A percentile compares a stretch with the other conserved stretches of the same genome.
Evolutionary conservation across 2,888 invertebrate genomes (phyloP).

Genomic region (Cheilosia soror): DNA sequence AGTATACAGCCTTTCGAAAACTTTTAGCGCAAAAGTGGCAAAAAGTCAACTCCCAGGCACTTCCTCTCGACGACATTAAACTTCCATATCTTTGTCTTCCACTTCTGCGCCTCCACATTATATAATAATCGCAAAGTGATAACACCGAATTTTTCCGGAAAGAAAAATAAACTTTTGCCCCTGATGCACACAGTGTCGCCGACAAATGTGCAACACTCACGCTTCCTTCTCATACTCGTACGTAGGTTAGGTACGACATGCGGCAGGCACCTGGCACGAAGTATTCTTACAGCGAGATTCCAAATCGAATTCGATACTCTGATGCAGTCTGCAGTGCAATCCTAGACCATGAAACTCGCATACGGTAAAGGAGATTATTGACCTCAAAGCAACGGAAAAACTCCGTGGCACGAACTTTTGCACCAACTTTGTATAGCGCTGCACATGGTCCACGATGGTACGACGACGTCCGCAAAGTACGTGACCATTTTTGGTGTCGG

Average conservation of each 20-base stretch:
- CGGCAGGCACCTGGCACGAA: too few species aligned
- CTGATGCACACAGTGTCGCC: conserved; percentile 6
- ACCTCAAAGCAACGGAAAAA: conserved; percentile 20
- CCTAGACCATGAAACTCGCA: conserved; percentile 31
- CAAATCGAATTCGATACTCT: conserved; percentile 53
- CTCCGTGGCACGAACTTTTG: conserved; percentile 39
- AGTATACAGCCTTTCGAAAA: background rate
- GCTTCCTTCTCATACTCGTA: background rate
- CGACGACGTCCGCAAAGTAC: conserved; percentile 21
- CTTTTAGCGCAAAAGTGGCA: conserved; percentile 14
- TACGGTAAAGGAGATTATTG: conserved; percentile 16
- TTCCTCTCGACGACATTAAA: conserved; percentile 4
- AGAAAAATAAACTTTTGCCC: conserved; percentile 23
- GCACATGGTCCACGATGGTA: conserved; percentile 45
- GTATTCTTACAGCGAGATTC: conserved; percentile 14
- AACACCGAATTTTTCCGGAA: conserved; percentile 6
- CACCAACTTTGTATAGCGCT: conserved; percentile 34
- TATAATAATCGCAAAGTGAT: conserved; percentile 18
- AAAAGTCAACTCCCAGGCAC: conserved; percentile 28
- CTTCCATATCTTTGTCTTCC: conserved; percentile 20
- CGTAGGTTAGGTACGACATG: too few species aligned
- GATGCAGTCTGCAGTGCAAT: conserved; percentile 35
- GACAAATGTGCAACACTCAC: conserved; percentile 34
- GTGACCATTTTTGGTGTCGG: conserved; percentile 55
- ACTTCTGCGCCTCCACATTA: conserved; percentile 11